Conservation (phyloP, 1,140 invertebrate genomes). For the Magallana angulata region DNA sequence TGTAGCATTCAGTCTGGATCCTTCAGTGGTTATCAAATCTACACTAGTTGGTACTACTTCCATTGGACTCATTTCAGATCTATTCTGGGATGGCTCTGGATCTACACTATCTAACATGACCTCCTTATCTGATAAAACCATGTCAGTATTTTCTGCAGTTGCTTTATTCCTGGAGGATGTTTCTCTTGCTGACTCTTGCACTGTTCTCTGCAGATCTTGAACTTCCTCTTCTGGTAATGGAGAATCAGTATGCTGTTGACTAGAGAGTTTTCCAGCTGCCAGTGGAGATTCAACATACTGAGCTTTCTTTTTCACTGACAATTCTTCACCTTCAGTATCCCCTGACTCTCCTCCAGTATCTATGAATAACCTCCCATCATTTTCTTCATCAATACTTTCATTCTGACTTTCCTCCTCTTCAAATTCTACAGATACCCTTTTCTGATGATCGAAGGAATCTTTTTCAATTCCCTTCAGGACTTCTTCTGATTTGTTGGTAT, state of each 20-base stretch:
- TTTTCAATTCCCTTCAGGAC: background rate
- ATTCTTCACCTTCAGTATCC: slow-evolving; percentile 8
- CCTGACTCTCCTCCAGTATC: background rate
- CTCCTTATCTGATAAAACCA: background rate
- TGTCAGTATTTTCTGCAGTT: background rate
- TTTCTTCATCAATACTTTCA: slow-evolving; percentile 23
- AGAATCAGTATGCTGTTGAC: background rate
- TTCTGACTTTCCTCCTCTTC: slow-evolving; percentile 5
- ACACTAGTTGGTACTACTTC: background rate
- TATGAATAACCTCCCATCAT: slow-evolving; percentile 18
- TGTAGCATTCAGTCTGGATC: background rate
- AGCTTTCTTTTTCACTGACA: background rate
- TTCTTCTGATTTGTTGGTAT: background rate
- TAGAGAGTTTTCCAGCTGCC: background rate
- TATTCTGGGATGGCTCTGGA: background rate
- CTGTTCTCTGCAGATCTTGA: background rate
- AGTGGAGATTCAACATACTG: background rate
- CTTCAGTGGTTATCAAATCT: background rate
- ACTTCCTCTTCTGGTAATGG: background rate
- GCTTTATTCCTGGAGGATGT: background rate
- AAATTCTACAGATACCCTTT: background rate
- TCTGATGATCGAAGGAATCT: background rate
- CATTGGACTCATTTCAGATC: background rate
- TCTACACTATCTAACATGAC: background rate
- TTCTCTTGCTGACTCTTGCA: background rate